phyloP scores from a whole-genome alignment of 2,888 invertebrate genomes.

The Strigamia crassipes region DNA sequence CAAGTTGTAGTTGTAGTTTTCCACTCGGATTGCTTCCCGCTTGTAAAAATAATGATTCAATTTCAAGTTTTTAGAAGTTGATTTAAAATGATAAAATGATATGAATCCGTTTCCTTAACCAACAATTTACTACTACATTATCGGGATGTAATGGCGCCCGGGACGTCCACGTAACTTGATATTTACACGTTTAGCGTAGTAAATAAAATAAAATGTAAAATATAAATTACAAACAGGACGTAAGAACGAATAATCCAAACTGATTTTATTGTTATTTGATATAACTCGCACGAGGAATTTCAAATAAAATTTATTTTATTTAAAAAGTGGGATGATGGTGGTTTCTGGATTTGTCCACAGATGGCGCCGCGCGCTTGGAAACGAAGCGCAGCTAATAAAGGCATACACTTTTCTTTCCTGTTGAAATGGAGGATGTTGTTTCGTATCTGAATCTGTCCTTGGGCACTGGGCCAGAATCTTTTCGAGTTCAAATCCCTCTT shows the following conservation, averaged over 20 bases:
- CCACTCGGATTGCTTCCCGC: too few species aligned
- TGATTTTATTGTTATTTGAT: background rate
- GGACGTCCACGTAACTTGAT: background rate
- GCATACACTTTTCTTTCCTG: slow-evolving; percentile 5
- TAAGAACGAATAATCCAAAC: background rate
- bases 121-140: background rate
- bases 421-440: slow-evolving; percentile 26
- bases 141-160: background rate
- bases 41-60: too few species aligned
- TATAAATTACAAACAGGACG: background rate
- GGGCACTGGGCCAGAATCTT: slow-evolving; percentile 36
- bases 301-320: too few species aligned
- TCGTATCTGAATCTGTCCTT: slow-evolving; percentile 28
- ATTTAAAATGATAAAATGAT: background rate
- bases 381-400: background rate
- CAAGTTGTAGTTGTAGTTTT: too few species aligned
- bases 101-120: background rate
- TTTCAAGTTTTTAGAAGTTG: too few species aligned
- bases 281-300: background rate
- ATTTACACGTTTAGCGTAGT: background rate
- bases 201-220: too few species aligned
- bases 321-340: background rate
- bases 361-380: background rate
- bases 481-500: background rate
- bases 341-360: background rate